A percentile compares a stretch with the other conserved stretches of the same genome.
Evolutionary conservation across 2,888 invertebrate genomes (phyloP).

Genomic region (Drosophila longiperda): DNA sequence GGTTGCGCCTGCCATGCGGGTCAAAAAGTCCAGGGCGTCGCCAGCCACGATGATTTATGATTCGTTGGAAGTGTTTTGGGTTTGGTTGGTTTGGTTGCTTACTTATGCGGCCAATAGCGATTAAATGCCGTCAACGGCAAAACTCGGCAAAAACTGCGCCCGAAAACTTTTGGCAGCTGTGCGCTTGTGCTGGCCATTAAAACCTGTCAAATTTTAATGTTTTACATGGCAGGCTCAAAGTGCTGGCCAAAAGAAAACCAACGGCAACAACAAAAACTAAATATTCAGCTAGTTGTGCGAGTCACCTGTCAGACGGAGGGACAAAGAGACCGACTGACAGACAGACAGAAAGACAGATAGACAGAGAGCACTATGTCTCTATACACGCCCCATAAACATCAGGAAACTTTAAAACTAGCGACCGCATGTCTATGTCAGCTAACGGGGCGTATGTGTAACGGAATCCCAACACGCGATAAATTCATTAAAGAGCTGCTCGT

Average conservation of each 20-base stretch:
- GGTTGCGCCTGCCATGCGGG: slow-evolving; percentile 30
- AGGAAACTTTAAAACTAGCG: slow-evolving; percentile 62
- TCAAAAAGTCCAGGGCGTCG: slow-evolving; percentile 26
- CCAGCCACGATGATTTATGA: slow-evolving; percentile 50
- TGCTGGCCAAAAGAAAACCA: slow-evolving; percentile 44
- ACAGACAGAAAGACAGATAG: slow-evolving; percentile 27
- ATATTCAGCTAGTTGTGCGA: slow-evolving; percentile 52
- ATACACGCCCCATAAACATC: slow-evolving; percentile 57
- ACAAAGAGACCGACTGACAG: background rate
- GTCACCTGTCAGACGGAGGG: slow-evolving; percentile 61
- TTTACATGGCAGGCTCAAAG: slow-evolving; percentile 75
- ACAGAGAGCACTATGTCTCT: slow-evolving; percentile 48
- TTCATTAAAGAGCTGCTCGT: slow-evolving; percentile 72
- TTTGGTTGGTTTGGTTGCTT: slow-evolving; percentile 13
- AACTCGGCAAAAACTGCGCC: slow-evolving; percentile 27
- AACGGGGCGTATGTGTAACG: slow-evolving; percentile 75
- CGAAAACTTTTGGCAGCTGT: slow-evolving; percentile 54
- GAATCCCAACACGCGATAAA: slow-evolving; percentile 78
- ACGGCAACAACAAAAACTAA: slow-evolving; percentile 37
- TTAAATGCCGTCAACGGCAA: slow-evolving; percentile 71
- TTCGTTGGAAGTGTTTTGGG: slow-evolving; percentile 41
- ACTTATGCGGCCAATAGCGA: slow-evolving; percentile 62
- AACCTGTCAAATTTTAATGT: slow-evolving; percentile 79
- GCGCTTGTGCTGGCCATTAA: slow-evolving; percentile 59
- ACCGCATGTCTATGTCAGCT: slow-evolving; percentile 54